Evolutionary conservation across 2,113 vertebrate species (phyloP).

Genomic region (Terrapene triunguis): DNA sequence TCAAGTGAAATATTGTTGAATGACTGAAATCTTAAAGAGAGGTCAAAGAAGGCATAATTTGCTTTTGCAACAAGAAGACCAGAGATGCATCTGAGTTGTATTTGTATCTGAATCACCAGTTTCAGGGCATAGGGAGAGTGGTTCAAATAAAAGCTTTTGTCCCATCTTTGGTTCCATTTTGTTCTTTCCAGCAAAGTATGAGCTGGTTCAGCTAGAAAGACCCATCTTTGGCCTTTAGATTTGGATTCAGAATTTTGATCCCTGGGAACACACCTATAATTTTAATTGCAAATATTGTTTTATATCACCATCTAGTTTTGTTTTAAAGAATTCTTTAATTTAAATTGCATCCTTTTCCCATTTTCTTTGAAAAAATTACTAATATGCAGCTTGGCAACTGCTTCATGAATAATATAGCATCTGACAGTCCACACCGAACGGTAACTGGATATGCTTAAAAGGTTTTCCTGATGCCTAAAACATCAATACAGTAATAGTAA

Average conservation of each 20-base stretch:
- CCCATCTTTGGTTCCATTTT: neutral
- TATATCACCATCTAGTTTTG: neutral
- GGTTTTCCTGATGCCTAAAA: slow-evolving; percentile 54
- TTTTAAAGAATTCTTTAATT: slow-evolving; percentile 40
- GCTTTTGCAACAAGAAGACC: slow-evolving; percentile 16
- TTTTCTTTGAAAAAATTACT: slow-evolving; percentile 4
- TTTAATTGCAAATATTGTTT: neutral
- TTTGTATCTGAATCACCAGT: neutral
- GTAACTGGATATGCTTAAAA: slow-evolving; percentile 25
- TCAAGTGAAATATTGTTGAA: slow-evolving; percentile 32
- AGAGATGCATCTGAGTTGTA: neutral
- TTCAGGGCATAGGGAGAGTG: neutral
- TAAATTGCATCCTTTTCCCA: slow-evolving; percentile 22
- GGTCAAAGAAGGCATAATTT: neutral
- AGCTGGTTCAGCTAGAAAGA: neutral
- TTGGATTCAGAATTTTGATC: neutral
- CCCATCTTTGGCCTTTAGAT: neutral
- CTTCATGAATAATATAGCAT: neutral
- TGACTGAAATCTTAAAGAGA: neutral
- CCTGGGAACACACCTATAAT: neutral
- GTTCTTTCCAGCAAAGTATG: neutral
- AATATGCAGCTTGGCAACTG: slow-evolving; percentile 53
- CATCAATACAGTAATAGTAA: slow-evolving; percentile 25
- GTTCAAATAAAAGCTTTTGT: neutral
- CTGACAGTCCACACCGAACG: neutral